These are phyloP conservation scores for Daktulosphaira vitifoliae DNA, from an alignment of 1,140 invertebrate genomes.

Conservation along the genomic window DNA sequence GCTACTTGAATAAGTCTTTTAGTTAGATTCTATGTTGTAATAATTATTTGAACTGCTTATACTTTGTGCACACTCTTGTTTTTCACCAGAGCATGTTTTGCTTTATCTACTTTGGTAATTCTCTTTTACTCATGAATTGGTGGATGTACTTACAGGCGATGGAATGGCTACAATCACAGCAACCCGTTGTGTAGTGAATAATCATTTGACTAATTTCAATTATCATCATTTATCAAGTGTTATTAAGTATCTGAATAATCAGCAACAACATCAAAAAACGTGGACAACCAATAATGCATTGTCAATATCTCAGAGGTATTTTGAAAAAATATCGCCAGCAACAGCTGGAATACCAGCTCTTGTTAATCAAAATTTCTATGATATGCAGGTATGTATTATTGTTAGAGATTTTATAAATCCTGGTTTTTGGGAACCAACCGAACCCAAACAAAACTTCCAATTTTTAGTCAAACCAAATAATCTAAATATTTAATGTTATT, in stretches of 20 bases:
- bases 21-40: no score
- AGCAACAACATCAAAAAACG: constrained; percentile 12
- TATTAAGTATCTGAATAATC: constrained; percentile 28
- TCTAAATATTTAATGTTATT: no score
- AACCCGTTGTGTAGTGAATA: constrained; percentile 21
- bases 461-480: no score
- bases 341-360: constrained; percentile 3
- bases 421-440: no score
- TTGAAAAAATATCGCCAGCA: constrained; percentile 32
- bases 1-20: no score
- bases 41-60: constrained; percentile 12
- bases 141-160: constrained; percentile 31
- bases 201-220: constrained; percentile 28
- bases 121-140: neutral
- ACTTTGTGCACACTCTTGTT: constrained; percentile 30
- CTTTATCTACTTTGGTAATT: neutral
- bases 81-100: constrained; percentile 27
- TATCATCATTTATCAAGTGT: constrained; percentile 32
- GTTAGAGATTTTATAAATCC: no score
- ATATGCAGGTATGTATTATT: constrained; percentile 10
- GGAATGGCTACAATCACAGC: constrained; percentile 29
- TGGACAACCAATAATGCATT: constrained; percentile 32
- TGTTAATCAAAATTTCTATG: constrained; percentile 28
- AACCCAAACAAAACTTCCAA: no score
- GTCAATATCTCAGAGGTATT: constrained; percentile 36